phyloP scores from a whole-genome alignment of 2,888 invertebrate genomes.

The Blera fallax region DNA sequence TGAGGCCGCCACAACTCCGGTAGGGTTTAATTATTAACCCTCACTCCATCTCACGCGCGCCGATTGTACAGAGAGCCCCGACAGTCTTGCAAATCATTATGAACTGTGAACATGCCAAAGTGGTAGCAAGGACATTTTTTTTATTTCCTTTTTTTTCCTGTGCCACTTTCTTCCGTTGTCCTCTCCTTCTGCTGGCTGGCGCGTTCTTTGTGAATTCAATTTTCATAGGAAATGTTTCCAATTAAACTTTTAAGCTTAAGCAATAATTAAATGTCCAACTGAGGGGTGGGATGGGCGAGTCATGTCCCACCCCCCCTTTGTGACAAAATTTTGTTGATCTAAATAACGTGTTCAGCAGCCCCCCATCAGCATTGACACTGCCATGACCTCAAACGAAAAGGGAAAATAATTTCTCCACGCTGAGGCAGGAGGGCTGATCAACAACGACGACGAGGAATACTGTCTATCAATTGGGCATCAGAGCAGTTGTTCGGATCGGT shows the following conservation, averaged over 20 bases:
- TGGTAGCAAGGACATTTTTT: slow-evolving; percentile 40
- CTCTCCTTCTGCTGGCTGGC: not conserved
- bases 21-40: slow-evolving; percentile 41
- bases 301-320: not conserved
- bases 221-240: slow-evolving; percentile 57
- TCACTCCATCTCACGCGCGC: not conserved
- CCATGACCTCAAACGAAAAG: not conserved
- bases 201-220: slow-evolving; percentile 48
- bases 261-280: slow-evolving; percentile 61
- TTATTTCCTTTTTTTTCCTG: not conserved
- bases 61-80: not conserved
- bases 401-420: not conserved
- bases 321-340: slow-evolving; percentile 8
- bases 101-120: slow-evolving; percentile 53
- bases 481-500: slow-evolving; percentile 11
- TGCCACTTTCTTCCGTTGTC: slow-evolving; percentile 18
- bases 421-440: not conserved
- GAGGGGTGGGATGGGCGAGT: not conserved
- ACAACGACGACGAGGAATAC: not conserved
- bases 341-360: slow-evolving; percentile 17
- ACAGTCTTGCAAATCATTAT: slow-evolving; percentile 48
- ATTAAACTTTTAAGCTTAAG: slow-evolving; percentile 64
- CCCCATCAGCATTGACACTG: not conserved
- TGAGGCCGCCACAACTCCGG: not conserved
- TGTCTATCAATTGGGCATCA: slow-evolving; percentile 48